Percentiles rank a stretch among this genome's conserved stretches.
Conservation (phyloP, 2,797 vertebrate species). For the Sebastes matsubarae region DNA sequence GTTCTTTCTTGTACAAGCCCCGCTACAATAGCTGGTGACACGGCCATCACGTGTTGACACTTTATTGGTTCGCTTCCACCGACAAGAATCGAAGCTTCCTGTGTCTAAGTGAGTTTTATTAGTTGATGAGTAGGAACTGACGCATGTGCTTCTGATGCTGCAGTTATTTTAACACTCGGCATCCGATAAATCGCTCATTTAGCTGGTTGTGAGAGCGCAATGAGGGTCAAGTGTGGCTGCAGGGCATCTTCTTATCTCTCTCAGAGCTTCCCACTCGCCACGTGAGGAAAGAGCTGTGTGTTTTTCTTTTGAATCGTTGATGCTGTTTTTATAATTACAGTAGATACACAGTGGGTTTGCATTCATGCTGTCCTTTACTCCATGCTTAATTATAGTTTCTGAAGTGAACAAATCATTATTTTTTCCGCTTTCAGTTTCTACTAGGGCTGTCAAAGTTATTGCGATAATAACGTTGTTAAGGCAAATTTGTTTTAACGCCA, state of each 20-base stretch:
- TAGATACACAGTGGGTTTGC: no score
- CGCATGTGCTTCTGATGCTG: conserved; percentile 1
- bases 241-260: neutral
- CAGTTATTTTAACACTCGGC: neutral
- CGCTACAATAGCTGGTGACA: neutral
- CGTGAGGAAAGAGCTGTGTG: neutral
- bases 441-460: no score
- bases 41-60: neutral
- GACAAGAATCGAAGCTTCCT: neutral
- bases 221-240: neutral
- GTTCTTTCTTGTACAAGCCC: neutral
- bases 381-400: neutral
- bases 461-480: no score
- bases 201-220: neutral
- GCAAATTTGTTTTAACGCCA: no score
- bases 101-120: neutral
- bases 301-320: neutral
- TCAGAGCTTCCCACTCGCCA: neutral
- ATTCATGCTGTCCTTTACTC: neutral
- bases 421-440: neutral
- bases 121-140: neutral
- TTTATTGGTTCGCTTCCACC: neutral
- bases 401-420: neutral
- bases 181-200: neutral
- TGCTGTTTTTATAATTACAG: neutral